Evolutionary conservation across 2,888 invertebrate genomes (phyloP), one percentile per base, ranked within the genome.

Genomic region (Nemurella pictetii): DNA sequence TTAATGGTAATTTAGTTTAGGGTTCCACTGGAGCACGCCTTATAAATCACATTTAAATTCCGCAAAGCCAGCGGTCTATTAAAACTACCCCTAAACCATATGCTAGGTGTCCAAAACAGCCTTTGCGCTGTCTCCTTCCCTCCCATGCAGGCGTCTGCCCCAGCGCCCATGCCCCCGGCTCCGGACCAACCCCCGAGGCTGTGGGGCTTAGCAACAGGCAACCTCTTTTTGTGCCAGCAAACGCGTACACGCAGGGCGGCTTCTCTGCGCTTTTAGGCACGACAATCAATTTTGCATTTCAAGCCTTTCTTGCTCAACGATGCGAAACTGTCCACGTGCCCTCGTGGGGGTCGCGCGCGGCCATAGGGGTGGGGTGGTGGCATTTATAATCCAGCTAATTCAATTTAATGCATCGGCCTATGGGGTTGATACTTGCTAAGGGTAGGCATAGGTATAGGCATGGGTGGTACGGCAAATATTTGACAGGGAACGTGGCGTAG

Each of bases 11-110:
- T 55, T 55, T 55, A 15, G 20, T 20, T 20, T 12, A 12, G 12
- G 20, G 55, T 12, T 55, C 20, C 55, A 55, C 20, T 12, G 32
- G 20, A 55, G 55, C 55, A 12, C 15, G 15, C 55, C 55, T 55
- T 55, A 29, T 78, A 78, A 78, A 78, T 78, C 78, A 78, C 28
- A 78, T 78, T 78, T 78, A 78, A 78, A 78, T 78, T 78, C 78
- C 78, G 28, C 78, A 78, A 78, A 78, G 78, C 78, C 30, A 78
- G 28, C 78, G 78, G 78, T 78, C 75, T 78, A 30, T 78, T 78
- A 28, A 78, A 55, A 55, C 55, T 78, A 28, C 30, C 78, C 78
- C 78, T n/a, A 30, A 28, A 30, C 29, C 78, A 20, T 78, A 78
- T 78, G 78, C 30, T 78, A n/a, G 78, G 78, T 78, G 78, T 78